Conservation (phyloP, 2,113 vertebrate species). For the Nyctibius bracteatus region DNA sequence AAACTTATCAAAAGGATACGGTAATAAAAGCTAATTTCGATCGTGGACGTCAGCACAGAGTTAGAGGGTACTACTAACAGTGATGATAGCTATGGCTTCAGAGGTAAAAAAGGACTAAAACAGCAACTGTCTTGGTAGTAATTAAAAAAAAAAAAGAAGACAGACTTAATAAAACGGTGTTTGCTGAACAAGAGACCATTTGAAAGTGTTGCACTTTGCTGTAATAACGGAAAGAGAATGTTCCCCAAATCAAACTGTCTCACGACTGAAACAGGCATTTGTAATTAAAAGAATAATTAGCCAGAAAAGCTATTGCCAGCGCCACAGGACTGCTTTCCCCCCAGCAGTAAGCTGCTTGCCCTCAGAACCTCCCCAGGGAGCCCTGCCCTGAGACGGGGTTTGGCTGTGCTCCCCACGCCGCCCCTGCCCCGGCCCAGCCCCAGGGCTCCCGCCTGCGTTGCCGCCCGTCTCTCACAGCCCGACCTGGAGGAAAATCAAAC, state of each 20-base stretch:
- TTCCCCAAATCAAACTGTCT: neutral
- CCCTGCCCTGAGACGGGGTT: neutral
- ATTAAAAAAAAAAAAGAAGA: neutral
- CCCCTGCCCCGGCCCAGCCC: neutral
- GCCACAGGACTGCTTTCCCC: neutral
- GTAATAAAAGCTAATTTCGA: neutral
- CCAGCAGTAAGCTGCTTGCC: neutral
- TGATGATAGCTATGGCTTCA: neutral
- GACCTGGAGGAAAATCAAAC: neutral
- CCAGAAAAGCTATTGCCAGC: neutral
- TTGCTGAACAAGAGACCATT: neutral
- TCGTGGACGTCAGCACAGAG: neutral
- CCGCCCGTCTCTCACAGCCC: neutral
- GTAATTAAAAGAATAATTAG: neutral
- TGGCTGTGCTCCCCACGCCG: neutral
- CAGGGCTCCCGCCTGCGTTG: rapidly evolving
- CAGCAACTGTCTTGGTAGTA: neutral
- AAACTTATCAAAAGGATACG: neutral
- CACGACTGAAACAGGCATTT: neutral
- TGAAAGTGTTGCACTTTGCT: neutral
- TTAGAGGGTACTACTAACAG: too few species aligned
- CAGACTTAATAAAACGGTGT: neutral
- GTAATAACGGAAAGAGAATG: neutral
- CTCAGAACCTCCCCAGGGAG: rapidly evolving
- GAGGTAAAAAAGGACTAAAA: neutral